Base-by-base conservation (phyloP, 2,888 invertebrate species). In the Orthosia cruda region DNA sequence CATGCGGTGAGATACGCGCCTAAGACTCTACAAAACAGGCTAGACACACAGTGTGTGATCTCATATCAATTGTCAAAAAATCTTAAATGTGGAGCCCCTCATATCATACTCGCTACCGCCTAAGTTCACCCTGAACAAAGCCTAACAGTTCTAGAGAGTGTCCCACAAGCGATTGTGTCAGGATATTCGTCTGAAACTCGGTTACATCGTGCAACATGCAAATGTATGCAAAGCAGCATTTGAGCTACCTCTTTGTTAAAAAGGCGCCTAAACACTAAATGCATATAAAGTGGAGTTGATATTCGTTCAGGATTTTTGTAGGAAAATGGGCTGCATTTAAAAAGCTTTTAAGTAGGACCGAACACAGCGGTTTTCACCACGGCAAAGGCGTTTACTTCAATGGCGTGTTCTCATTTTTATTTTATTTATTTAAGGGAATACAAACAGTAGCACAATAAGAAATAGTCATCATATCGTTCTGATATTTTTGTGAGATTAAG, bases 141-240 rank as follows among this genome's bases (percentile, higher is more conserved):
- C 52, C 45, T 63, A 50, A 58, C 52, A 45, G 66, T 58, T 57
- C 65, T 26, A 49, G 11, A 4, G 18, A 71, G 59, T 52, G 50
- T 59, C 49, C 62, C 78, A 73, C 82, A 62, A 74, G 80, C 72
- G 74, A 80, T 84, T 77, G 74, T 73, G 74, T 49, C 49, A 26
- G 75, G 57, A 85, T 79, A 82, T 77, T 84, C 73, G 13, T 63
- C 52, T 70, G 68, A 79, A 86, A 85, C 61, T 63, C 58, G 47
- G 69, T 86, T 74, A 82, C 67, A 70, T n/a, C 72, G 68, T 71
- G 69, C 70, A 77, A 32, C 73, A 84, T 84, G 87, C 83, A 86
- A 86, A 84, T 86, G 66, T 72, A 86, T 86, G 86, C 64, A 83
- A 86, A 86, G 57, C 67, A 63, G 55, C 61, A 77, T 77, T 64